These are phyloP conservation scores for Heteromormyrus szaboi DNA, from an alignment of 2,797 vertebrate species.

Conservation along the genomic window DNA sequence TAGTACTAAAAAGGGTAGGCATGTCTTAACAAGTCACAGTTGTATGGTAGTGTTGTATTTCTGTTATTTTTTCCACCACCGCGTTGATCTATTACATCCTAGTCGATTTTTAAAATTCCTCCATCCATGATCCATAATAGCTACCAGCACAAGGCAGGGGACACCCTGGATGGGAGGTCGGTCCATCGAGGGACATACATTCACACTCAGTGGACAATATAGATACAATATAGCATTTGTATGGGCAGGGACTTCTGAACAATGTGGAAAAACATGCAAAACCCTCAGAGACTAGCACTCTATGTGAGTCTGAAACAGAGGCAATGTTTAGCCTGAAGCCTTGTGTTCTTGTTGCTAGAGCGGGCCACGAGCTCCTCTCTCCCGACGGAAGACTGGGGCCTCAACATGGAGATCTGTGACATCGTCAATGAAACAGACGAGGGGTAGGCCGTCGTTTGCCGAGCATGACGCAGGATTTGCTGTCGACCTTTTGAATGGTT, in stretches of 20 bases:
- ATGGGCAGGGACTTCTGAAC: background rate
- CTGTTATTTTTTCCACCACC: background rate
- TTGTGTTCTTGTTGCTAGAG: constrained; percentile 61
- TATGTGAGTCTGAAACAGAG: background rate
- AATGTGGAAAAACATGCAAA: background rate
- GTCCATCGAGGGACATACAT: background rate
- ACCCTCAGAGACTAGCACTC: background rate
- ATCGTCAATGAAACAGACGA: constrained; percentile 97
- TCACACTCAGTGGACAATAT: background rate
- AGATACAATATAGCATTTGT: background rate
- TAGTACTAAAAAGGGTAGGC: background rate
- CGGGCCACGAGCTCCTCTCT: constrained; percentile 75
- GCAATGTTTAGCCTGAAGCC: background rate
- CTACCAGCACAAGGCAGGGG: background rate
- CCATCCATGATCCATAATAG: background rate
- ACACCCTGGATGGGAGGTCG: background rate
- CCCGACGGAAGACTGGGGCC: constrained; percentile 84
- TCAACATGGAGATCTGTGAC: constrained; percentile 98
- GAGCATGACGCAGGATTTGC: background rate
- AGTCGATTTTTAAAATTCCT: background rate
- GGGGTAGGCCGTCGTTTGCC: constrained; percentile 59
- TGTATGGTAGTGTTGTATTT: background rate
- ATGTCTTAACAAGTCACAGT: background rate
- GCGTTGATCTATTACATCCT: background rate
- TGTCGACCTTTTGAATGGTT: background rate